Conservation (phyloP, 2,113 vertebrate genomes). For the Tenrec ecaudatus region DNA sequence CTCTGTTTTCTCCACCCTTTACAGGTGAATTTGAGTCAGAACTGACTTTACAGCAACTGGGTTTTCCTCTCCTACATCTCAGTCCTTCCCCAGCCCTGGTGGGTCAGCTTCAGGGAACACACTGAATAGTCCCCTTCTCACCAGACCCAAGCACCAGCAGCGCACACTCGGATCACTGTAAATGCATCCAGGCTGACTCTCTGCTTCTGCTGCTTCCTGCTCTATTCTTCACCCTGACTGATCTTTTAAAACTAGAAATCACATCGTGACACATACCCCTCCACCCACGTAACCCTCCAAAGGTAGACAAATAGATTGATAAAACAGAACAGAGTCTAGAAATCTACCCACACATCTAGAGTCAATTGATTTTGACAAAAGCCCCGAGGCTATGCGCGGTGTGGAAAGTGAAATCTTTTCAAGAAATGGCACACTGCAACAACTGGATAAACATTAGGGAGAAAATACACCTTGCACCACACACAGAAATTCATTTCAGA, state of each 20-base stretch:
- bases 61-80: neutral
- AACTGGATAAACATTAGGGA: neutral
- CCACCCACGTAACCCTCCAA: neutral
- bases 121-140: fast-evolving
- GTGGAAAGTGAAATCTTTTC: neutral
- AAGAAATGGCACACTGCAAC: slow-evolving; percentile 1
- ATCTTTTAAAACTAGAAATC: slow-evolving; percentile 19
- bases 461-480: neutral
- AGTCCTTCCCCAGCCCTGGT: too few species aligned
- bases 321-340: neutral
- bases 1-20: neutral
- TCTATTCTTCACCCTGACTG: neutral
- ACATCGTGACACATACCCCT: neutral
- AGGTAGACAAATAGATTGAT: neutral
- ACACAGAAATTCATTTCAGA: slow-evolving; percentile 26
- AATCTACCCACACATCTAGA: slow-evolving; percentile 2
- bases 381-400: neutral
- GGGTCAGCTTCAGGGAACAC: neutral
- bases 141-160: fast-evolving
- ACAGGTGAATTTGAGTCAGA: neutral
- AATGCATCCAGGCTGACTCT: too few species aligned
- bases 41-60: neutral
- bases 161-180: fast-evolving
- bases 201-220: fast-evolving
- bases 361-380: slow-evolving; percentile 41